A percentile compares a stretch with the other conserved stretches of the same genome.
phyloP scores from a whole-genome alignment of 2,113 vertebrate species.

The Mungos mungo region DNA sequence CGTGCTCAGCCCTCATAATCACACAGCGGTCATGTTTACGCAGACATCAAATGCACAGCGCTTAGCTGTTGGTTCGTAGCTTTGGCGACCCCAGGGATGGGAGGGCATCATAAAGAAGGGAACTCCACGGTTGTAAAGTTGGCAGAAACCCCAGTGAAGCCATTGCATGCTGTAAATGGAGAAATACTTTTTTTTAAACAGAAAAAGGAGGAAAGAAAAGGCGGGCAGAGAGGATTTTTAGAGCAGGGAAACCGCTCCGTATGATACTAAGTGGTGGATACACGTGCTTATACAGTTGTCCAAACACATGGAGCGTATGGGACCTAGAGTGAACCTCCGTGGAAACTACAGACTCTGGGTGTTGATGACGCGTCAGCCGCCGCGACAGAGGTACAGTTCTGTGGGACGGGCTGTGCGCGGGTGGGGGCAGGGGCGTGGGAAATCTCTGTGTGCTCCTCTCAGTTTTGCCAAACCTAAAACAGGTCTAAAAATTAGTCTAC shows the following conservation, averaged over 20 bases:
- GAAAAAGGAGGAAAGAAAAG: neutral
- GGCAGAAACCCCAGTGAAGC: neutral
- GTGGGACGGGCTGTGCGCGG: neutral
- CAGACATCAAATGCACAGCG: neutral
- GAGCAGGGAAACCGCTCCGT: neutral
- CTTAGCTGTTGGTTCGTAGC: neutral
- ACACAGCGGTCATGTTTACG: accelerated
- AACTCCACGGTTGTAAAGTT: neutral
- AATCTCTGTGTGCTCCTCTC: neutral
- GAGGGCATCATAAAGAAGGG: neutral
- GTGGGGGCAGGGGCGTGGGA: neutral
- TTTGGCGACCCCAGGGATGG: neutral
- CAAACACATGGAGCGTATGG: neutral
- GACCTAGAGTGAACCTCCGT: too few species aligned
- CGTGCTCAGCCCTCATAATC: too few species aligned
- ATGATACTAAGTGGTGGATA: neutral
- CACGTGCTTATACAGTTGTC: too few species aligned
- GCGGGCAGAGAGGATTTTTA: neutral
- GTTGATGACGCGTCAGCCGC: accelerated
- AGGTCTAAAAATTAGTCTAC: neutral
- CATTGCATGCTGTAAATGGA: neutral
- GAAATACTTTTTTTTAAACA: neutral
- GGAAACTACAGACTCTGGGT: neutral
- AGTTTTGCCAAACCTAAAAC: neutral
- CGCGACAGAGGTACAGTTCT: neutral